phyloP scores from a whole-genome alignment of 2,113 vertebrate species.

The Dolichotis patagonum region DNA sequence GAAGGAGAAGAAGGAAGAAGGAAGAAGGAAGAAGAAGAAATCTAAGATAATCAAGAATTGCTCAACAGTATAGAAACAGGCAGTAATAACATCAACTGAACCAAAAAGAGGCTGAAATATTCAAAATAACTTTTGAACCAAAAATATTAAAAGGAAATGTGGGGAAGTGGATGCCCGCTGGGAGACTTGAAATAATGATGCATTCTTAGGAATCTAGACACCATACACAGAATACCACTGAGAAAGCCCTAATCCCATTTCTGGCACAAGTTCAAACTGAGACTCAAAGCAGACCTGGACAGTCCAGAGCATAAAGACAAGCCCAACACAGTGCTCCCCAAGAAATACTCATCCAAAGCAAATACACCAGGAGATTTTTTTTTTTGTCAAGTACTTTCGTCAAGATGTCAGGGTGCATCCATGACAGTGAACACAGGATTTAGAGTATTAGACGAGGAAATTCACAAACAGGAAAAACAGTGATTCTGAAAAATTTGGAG shows the following conservation, averaged over 20 bases:
- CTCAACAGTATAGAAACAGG: rapidly evolving
- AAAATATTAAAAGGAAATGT: neutral
- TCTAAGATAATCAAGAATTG: neutral
- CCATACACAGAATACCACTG: no score
- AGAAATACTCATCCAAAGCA: neutral
- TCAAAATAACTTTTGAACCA: no score
- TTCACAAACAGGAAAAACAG: neutral
- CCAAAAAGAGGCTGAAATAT: neutral
- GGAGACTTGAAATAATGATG: neutral
- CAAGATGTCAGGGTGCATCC: neutral
- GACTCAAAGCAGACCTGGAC: neutral
- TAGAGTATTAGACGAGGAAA: neutral
- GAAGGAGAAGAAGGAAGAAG: no score
- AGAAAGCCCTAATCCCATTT: no score
- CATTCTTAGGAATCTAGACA: neutral
- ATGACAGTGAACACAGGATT: neutral
- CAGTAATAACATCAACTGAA: neutral
- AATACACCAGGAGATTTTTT: neutral
- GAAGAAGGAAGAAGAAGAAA: no score
- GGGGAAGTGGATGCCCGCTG: neutral
- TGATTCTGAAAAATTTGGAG: neutral
- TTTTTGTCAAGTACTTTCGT: no score
- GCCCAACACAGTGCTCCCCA: neutral
- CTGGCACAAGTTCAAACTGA: neutral
- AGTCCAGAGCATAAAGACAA: neutral